Base-by-base conservation (phyloP, 2,797 vertebrate genomes). In the Paedocypris micromegethes region DNA sequence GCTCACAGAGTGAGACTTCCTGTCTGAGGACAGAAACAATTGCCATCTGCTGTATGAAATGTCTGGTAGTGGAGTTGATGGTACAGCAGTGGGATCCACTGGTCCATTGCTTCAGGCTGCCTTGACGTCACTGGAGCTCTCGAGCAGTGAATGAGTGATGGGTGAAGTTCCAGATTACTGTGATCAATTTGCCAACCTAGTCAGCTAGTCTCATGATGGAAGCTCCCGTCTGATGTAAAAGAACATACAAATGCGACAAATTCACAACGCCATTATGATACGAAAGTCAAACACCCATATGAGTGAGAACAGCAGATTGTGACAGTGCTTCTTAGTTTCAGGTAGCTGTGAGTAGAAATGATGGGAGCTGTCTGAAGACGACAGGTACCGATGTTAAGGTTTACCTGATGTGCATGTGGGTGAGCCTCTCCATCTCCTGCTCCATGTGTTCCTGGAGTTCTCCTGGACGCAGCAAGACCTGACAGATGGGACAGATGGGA, bases 391-490 rank as follows among this genome's bases (percentile, higher is more conserved):
- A 50, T 64, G 68, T 58, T 53, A 44, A 47, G 48, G 51, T 63
- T 52, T 65, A 97, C 95, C 95, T 95, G 86, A 93, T 81, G 70
- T 94, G 95, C 81, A 94, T 88, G 74, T 91, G 86, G 0, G 92
- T 91, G 83, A 99, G 92, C 83, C 95, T 90, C 80, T 98, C 95
- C 75, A 99, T 88, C 84, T 98, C 96, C 64, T 97, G 96, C 78
- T 99, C 96, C 96, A 99, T 98, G 87, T 99, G 96, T 55, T 98
- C 96, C 78, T 96, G 95, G 44, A 99, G 85, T 81, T 99, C 96
- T 62, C 94, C 93, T 0, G 96, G 96, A 79, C 96, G 88, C 79
- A 99, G 92, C 74, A 98, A 87, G 55, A 98, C 93, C 85, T 98
- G 95, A 83, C 96, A 99, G 86, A 99, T 97, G 72, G 96, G 96